Base-by-base conservation (phyloP, 1,140 invertebrate species). In the Drosophila watanabei region DNA sequence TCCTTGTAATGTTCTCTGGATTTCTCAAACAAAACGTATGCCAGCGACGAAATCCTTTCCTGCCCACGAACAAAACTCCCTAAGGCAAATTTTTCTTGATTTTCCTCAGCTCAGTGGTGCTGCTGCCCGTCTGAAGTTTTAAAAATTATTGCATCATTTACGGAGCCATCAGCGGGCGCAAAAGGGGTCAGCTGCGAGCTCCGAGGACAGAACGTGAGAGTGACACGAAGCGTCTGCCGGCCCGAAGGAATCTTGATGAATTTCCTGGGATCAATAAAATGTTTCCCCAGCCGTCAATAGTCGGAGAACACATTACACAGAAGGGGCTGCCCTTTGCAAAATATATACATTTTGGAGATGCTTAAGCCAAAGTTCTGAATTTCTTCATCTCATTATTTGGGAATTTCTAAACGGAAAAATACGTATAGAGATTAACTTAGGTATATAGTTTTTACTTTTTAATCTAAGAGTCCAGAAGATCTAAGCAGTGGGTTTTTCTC, bases 121-220 rank as follows among this genome's bases (percentile, higher is more conserved):
- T 32, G 65, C 33, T 32, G 65, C 18, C 30, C 76, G 79, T 78
- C 78, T 49, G 63, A 78, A 81, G 68, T 61, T 80, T 71, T 56
- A 56, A 84, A 79, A 80, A 85, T 80, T 73, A 85, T 81, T 85
- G 79, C 73, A 81, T 75, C 73, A 69, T 81, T 85, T 78, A 41
- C 60, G 79, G 59, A 24, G 69, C 56, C 56, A 73, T 73, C 69
- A 52, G 68, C 30, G 46, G 43, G 56, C 58, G 51, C 43, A 28
- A 28, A 57, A 46, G 30, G 37, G 57, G 68, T 51, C 75, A 62
- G 33, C 20, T 24, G 14, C 24, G 41, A 16, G 33, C 69, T 28
- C 63, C 63, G 41, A 51, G 45, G 69, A 65, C 66, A 45, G 56
- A 20, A 70, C 66, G 66, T 65, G 66, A 70, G 66, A 52, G 45